Percentiles rank a stretch among this genome's conserved stretches.
These are phyloP conservation scores for Iphiclides podalirius DNA, from an alignment of 2,888 invertebrate genomes.

Conservation along the genomic window DNA sequence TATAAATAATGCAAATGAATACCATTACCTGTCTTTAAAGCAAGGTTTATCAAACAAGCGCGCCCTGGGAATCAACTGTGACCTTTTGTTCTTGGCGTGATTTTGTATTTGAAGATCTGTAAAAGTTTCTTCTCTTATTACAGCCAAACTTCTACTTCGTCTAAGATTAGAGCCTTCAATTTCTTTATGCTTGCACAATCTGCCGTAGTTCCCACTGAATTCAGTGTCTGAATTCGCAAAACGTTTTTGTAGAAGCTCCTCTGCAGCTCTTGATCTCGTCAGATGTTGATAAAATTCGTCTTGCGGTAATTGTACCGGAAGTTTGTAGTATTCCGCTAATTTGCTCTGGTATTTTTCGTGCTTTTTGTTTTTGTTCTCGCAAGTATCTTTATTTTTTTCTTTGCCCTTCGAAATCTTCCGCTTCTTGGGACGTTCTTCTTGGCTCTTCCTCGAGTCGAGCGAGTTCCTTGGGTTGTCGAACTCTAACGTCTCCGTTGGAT, in stretches of 20 bases:
- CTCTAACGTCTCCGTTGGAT: constrained; percentile 73
- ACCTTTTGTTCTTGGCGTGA: constrained; percentile 82
- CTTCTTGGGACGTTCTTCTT: constrained; percentile 71
- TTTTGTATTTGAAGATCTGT: constrained; percentile 84
- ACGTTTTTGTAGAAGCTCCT: constrained; percentile 66
- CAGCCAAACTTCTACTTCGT: constrained; percentile 85
- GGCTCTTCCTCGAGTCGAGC: constrained; percentile 63
- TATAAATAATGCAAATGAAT: no score
- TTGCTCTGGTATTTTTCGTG: constrained; percentile 75
- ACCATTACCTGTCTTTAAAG: constrained; percentile 85
- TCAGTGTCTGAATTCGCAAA: constrained; percentile 72
- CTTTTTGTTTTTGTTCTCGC: constrained; percentile 64
- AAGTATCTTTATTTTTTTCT: constrained; percentile 50
- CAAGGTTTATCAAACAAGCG: constrained; percentile 88
- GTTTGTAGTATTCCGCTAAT: constrained; percentile 71
- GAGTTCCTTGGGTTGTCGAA: constrained; percentile 67
- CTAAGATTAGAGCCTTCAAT: constrained; percentile 80
- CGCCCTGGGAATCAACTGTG: constrained; percentile 89
- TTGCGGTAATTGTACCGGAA: constrained; percentile 69
- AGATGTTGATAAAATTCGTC: constrained; percentile 76
- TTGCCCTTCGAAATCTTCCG: constrained; percentile 64
- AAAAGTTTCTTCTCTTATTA: constrained; percentile 88
- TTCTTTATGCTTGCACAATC: constrained; percentile 73
- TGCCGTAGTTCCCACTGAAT: constrained; percentile 71
- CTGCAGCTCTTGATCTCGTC: constrained; percentile 69